Evolutionary conservation across 1,140 invertebrate genomes (phyloP).

Genomic region (Aleiodes sp.): DNA sequence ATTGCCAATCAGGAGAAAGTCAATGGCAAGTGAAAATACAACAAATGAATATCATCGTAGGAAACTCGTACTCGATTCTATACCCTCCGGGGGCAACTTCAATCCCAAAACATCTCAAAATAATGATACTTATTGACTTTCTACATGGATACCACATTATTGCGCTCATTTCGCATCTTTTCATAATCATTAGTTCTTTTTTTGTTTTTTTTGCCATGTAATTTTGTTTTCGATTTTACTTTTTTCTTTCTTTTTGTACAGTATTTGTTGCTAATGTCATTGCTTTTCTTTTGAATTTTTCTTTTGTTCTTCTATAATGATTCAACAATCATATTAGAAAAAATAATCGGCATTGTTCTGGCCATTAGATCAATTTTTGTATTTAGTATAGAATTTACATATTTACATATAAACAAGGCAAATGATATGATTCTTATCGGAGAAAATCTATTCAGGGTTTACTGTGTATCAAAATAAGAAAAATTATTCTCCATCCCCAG

Average conservation of each 20-base stretch:
- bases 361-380: slow-evolving; percentile 33
- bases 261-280: slow-evolving; percentile 56
- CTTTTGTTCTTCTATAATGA: not conserved
- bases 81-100: slow-evolving; percentile 39
- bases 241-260: slow-evolving; percentile 55
- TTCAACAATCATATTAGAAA: slow-evolving; percentile 31
- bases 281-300: not conserved
- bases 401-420: not conserved
- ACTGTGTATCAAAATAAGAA: not conserved
- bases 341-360: slow-evolving; percentile 40
- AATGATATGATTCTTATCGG: not conserved
- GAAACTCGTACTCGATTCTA: slow-evolving; percentile 53
- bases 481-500: not conserved
- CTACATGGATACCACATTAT: too few relatives aligned
- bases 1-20: slow-evolving; percentile 47
- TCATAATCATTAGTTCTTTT: too few relatives aligned
- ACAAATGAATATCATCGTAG: slow-evolving; percentile 51
- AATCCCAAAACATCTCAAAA: slow-evolving; percentile 49
- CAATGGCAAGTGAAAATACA: slow-evolving; percentile 45
- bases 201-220: too few relatives aligned
- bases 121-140: slow-evolving; percentile 38
- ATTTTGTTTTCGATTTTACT: not conserved
- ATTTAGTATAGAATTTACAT: not conserved
- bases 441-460: not conserved
- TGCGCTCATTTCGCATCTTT: too few relatives aligned